Base-by-base conservation (phyloP, 2,797 vertebrate genomes). In the Amblyopsis hoosieri region DNA sequence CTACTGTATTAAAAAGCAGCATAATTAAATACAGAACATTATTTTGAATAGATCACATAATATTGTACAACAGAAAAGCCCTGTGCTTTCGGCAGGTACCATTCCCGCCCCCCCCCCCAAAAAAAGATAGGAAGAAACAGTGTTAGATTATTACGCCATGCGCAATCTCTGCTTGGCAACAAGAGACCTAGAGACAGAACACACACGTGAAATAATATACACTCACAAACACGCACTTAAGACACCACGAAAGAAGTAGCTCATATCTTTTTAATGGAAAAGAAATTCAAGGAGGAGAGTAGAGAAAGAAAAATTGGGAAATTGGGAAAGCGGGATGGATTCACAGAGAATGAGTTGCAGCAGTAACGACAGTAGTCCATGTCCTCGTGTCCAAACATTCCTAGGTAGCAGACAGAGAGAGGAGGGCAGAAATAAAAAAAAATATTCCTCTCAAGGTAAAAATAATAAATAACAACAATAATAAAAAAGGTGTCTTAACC, bases 251-350 rank as follows among this genome's bases (percentile, higher is more conserved):
- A 76, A 31, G 66, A 70, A 74, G 60, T 72, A 75, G 79, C 81
- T 90, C 79, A 87, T 79, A 86, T 88, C 72, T 74, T 90, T 90
- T 89, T 88, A 90, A 91, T 89, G 84, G 76, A 89, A 91, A 88
- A 87, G 86, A 66, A 88, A 86, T 72, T 78, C 76, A 48, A 45
- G 83, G 86, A 83, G 76, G 74, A 84, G 60, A 67, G 45, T 46
- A 65, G 84, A 81, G 81, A 84, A 73, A 76, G 84, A 85, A 85
- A 86, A 82, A 54, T 51, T 71, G 82, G 71, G 57, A 80, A 85
- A 76, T 85, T 68, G 75, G 79, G 84, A 87, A 87, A 87, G 84
- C 79, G 47, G 64, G 66, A 88, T 90, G 84, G 86, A 90, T 89
- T 86, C 87, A 90, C 90, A 91, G 76, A 82, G 79, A 87, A 91